A percentile compares a stretch with the other conserved stretches of the same genome.
Conservation (phyloP, 2,797 vertebrate species). For the Octomys mimax region DNA sequence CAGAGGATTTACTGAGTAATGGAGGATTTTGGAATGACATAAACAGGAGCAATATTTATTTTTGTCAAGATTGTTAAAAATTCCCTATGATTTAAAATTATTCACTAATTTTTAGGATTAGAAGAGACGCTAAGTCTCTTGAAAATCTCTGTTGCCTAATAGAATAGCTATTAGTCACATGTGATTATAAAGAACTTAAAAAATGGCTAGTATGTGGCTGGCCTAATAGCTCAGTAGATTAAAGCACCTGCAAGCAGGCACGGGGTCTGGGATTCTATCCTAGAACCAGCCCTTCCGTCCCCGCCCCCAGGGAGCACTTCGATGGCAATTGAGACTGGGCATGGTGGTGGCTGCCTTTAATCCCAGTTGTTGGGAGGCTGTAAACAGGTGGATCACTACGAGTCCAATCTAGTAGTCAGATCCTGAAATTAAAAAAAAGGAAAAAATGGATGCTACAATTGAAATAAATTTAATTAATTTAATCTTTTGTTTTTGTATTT, state of each 20-base stretch:
- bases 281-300: too few relatives aligned
- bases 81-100: constrained; percentile 24
- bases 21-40: constrained; percentile 12
- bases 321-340: too few relatives aligned
- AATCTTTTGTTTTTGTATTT: background rate
- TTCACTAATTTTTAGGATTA: constrained; percentile 50
- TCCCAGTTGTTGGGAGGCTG: too few relatives aligned
- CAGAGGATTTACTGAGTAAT: background rate
- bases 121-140: background rate
- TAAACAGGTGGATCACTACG: too few relatives aligned
- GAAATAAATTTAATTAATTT: constrained; percentile 21
- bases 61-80: constrained; percentile 23
- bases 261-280: too few relatives aligned
- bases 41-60: background rate
- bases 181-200: background rate
- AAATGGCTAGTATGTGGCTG: background rate
- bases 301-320: too few relatives aligned
- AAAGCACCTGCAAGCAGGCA: too few relatives aligned
- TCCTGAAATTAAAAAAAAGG: background rate
- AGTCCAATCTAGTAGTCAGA: too few relatives aligned
- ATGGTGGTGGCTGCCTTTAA: too few relatives aligned
- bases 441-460: constrained; percentile 1
- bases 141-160: background rate
- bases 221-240: too few relatives aligned
- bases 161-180: background rate